Percentiles rank a stretch among this genome's conserved stretches.
These are phyloP conservation scores for Bambusicola thoracicus DNA, from an alignment of 2,113 vertebrate genomes.

Conservation along the genomic window DNA sequence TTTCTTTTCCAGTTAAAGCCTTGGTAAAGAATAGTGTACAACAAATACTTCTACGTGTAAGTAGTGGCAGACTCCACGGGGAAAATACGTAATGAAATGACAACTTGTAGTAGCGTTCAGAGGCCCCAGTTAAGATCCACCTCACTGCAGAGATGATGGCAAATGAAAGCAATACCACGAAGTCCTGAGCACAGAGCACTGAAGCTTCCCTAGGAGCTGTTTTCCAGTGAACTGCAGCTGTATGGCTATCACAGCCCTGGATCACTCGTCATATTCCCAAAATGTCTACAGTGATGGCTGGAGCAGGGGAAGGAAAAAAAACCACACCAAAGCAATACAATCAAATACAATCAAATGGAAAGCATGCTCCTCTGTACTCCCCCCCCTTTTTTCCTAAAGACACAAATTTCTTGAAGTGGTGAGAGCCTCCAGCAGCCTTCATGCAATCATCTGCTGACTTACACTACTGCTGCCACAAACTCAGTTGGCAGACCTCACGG, in stretches of 20 bases:
- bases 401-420: fast-evolving
- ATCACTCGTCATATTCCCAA: not conserved
- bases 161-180: not conserved
- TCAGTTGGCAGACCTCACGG: not conserved
- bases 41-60: not conserved
- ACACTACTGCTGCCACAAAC: not conserved
- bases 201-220: not conserved
- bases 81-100: not conserved
- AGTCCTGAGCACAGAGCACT: not conserved
- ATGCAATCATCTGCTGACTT: not conserved
- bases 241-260: not conserved
- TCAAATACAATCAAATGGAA: not conserved
- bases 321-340: not conserved
- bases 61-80: not conserved
- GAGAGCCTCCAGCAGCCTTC: not conserved
- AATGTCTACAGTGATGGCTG: not conserved
- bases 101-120: not conserved
- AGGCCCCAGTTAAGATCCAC: not conserved
- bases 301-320: not conserved
- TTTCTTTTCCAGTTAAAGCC: not conserved
- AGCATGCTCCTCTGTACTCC: fast-evolving
- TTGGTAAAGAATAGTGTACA: not conserved
- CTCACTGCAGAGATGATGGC: not conserved
- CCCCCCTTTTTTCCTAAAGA: not conserved
- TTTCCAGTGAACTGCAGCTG: not conserved